A percentile compares a stretch with the other conserved stretches of the same genome.
Evolutionary conservation across 2,888 invertebrate species (phyloP).

Genomic region (Masnerella sp.): DNA sequence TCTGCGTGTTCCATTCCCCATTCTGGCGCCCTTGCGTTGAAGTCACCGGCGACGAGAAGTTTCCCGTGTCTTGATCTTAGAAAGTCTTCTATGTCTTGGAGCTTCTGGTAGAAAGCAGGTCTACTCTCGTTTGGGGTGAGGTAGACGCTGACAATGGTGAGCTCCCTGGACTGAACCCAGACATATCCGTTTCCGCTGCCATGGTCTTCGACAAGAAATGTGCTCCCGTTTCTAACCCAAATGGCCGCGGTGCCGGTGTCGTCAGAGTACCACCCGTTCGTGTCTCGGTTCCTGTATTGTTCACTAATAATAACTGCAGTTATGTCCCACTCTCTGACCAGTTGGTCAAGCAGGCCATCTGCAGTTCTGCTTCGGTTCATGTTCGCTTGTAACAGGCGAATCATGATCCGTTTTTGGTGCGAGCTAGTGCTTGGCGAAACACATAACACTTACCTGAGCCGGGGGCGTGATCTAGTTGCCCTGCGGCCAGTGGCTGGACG

Average conservation of each 20-base stretch:
- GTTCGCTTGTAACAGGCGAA: conserved; percentile 49
- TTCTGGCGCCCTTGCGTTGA: not conserved
- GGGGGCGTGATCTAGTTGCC: not conserved
- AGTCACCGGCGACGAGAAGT: too few relatives aligned
- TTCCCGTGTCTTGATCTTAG: not conserved
- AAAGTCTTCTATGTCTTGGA: not conserved
- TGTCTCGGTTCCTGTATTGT: conserved; percentile 16
- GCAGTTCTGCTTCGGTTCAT: conserved; percentile 46
- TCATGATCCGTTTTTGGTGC: not conserved
- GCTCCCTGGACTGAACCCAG: not conserved
- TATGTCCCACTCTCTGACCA: too few relatives aligned
- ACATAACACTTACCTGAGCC: not conserved
- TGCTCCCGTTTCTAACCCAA: too few relatives aligned
- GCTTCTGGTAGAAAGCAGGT: not conserved
- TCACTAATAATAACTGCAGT: conserved; percentile 53
- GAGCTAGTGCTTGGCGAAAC: conserved; percentile 18
- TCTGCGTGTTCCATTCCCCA: not conserved
- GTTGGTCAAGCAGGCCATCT: conserved; percentile 26
- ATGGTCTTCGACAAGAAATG: not conserved
- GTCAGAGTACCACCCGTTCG: not conserved
- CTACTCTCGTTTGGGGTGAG: not conserved
- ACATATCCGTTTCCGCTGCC: not conserved
- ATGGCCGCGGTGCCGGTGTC: too few relatives aligned
- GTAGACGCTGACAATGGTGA: not conserved
- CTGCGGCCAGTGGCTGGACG: not conserved